Evolutionary conservation across 1,140 invertebrate genomes (phyloP).

Genomic region (Caenorhabditis brenneri): DNA sequence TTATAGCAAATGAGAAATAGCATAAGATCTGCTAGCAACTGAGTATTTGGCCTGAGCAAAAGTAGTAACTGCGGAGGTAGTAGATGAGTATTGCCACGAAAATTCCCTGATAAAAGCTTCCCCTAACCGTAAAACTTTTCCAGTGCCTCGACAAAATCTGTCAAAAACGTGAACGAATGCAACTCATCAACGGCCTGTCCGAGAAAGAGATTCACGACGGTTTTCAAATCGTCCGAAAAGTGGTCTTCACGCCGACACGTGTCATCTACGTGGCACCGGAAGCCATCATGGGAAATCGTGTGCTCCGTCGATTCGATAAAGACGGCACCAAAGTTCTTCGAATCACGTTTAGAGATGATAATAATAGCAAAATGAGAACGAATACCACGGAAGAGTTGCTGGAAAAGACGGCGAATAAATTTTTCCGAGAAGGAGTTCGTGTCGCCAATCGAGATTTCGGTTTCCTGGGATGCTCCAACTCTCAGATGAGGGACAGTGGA

Average conservation of each 20-base stretch:
- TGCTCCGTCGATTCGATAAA: constrained; percentile 59
- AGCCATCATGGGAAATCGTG: constrained; percentile 60
- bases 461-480: constrained; percentile 68
- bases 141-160: constrained; percentile 31
- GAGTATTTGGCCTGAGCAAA: too few relatives aligned
- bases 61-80: too few relatives aligned
- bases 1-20: too few relatives aligned
- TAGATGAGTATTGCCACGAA: too few relatives aligned
- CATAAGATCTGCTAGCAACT: too few relatives aligned
- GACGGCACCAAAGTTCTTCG: constrained; percentile 32
- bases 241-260: constrained; percentile 63
- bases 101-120: background rate
- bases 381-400: background rate
- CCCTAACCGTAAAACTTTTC: background rate
- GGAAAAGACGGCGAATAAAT: background rate
- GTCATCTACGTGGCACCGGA: constrained; percentile 60
- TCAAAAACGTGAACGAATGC: background rate
- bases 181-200: background rate
- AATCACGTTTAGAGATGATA: constrained; percentile 58
- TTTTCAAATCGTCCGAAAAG: constrained; percentile 42
- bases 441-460: constrained; percentile 36
- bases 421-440: background rate
- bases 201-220: constrained; percentile 12
- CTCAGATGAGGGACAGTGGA: constrained; percentile 69
- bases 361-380: constrained; percentile 29